phyloP scores from a whole-genome alignment of 2,797 vertebrate species.

The Cossypha dichroa region DNA sequence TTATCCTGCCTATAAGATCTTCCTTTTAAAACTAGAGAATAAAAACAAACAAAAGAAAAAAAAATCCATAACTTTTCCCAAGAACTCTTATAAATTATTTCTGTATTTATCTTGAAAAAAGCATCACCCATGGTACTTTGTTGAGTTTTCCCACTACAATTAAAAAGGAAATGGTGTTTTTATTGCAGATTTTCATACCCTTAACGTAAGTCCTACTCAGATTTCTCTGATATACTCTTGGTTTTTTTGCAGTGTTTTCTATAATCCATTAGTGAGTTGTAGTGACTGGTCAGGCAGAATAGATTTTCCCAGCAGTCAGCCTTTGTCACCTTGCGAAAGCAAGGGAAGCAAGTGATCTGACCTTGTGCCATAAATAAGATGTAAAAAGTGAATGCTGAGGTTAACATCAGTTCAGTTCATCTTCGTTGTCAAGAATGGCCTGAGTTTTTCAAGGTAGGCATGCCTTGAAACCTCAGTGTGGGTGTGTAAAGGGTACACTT shows the following conservation, averaged over 20 bases:
- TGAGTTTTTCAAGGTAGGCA: background rate
- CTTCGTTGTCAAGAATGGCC: background rate
- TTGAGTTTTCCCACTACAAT: background rate
- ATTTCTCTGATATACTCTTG: background rate
- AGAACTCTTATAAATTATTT: background rate
- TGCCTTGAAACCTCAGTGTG: rapidly evolving
- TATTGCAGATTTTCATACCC: background rate
- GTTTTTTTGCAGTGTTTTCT: background rate
- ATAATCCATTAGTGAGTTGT: background rate
- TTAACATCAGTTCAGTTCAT: background rate
- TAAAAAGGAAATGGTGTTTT: background rate
- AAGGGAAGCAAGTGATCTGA: background rate
- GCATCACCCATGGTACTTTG: background rate
- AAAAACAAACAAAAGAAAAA: background rate
- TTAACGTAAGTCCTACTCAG: background rate
- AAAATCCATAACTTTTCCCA: background rate
- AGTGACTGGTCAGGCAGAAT: background rate
- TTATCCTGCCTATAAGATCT: background rate
- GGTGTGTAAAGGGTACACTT: background rate
- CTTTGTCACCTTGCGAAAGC: background rate
- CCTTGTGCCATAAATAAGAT: background rate
- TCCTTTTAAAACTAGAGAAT: background rate
- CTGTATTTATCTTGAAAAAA: background rate
- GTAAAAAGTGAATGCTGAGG: background rate
- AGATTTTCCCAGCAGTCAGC: background rate